Percentiles rank a stretch among this genome's conserved stretches.
Evolutionary conservation across 2,113 vertebrate species (phyloP).

Genomic region (Heliornis fulica): DNA sequence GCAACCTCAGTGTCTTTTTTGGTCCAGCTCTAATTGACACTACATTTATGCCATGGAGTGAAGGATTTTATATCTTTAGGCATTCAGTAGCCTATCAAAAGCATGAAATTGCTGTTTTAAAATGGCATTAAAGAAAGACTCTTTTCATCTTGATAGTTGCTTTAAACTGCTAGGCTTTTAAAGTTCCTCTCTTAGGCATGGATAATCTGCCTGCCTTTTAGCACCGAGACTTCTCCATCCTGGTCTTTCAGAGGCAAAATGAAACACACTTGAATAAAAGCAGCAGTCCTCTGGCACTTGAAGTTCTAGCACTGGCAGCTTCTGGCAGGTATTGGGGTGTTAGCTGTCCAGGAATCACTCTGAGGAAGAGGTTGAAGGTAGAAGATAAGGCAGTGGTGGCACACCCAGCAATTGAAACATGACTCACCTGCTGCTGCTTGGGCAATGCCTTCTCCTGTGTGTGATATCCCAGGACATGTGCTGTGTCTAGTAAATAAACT

Average conservation of each 20-base stretch:
- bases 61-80: neutral
- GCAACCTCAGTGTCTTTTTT: neutral
- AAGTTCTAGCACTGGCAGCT: neutral
- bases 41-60: neutral
- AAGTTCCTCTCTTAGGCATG: neutral
- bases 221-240: neutral
- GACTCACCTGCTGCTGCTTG: neutral
- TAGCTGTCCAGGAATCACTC: neutral
- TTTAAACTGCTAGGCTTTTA: neutral
- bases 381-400: neutral
- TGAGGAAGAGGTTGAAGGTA: neutral
- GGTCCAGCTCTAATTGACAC: neutral
- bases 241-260: neutral
- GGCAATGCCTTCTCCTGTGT: neutral
- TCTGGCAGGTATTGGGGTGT: neutral
- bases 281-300: neutral
- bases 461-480: fast-evolving
- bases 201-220: neutral
- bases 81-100: neutral
- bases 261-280: neutral
- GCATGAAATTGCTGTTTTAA: constrained; percentile 10
- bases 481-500: neutral
- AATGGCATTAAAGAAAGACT: neutral
- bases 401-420: neutral
- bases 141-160: neutral